Conservation (phyloP, 2,113 vertebrate genomes). For the Platichthys stellatus region DNA sequence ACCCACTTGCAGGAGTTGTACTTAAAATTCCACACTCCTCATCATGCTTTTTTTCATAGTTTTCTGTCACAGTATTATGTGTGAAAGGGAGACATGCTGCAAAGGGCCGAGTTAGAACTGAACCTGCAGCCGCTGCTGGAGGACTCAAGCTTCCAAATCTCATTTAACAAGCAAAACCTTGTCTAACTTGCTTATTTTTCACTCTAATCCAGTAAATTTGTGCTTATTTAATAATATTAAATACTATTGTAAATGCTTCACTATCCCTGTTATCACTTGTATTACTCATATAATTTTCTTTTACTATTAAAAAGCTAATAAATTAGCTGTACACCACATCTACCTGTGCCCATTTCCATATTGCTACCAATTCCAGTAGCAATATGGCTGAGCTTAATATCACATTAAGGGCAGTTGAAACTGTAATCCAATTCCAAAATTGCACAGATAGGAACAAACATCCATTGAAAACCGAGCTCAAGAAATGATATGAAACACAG, state of each 20-base stretch:
- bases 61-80: not conserved
- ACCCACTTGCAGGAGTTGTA: not conserved
- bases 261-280: not conserved
- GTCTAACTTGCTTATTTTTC: not conserved
- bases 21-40: too few species aligned
- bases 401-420: not conserved
- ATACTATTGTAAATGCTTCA: not conserved
- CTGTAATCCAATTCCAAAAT: not conserved
- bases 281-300: not conserved
- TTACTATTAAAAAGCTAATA: not conserved
- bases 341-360: not conserved
- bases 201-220: too few species aligned
- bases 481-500: too few species aligned
- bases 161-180: not conserved
- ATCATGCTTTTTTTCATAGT: not conserved
- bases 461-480: not conserved
- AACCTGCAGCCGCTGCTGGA: too few species aligned
- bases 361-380: not conserved
- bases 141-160: too few species aligned
- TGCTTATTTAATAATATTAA: not conserved
- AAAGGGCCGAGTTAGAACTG: too few species aligned
- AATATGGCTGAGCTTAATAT: not conserved
- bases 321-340: not conserved
- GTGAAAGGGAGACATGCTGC: too few species aligned
- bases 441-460: not conserved